Evolutionary conservation across 2,888 invertebrate genomes (phyloP), one percentile per base, ranked within the genome.

Genomic region (Hetaerina titia): DNA sequence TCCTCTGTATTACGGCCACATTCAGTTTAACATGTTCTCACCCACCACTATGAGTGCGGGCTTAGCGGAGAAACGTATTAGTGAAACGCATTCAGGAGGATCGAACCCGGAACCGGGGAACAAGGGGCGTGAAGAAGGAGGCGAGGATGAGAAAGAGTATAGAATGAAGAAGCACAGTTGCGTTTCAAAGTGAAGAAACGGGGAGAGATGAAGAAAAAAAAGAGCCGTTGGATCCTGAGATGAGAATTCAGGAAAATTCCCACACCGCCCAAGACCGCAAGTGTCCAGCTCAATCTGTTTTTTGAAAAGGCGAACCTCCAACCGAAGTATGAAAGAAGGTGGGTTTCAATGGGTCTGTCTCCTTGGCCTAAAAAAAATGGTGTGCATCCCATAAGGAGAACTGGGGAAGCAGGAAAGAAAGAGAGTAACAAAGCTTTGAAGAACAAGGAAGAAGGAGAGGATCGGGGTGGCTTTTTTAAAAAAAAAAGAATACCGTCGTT

Each of bases 261-360:
- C 92, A 92, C 92, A 60, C 25, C 63, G 56, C 13, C 92, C 63
- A 56, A 92, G 92, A 92, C 92, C 69, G 45, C 92, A 92, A 92
- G 69, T 69, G 89, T 92, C 69, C 92, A 92, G 69, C 69, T 64
- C 58, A 92, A 92, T 92, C 45, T 74, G 63, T 92, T 92, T 92
- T 69, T 69, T 56, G 63, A 60, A 63, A 90, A 22, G n/a, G 45
- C 56, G 92, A 69, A 56, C 90, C 60, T 69, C 69, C 69, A n/a
- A 69, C n/a, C 69, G 69, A n/a, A 69, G 69, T 17, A 90, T 64
- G 92, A 92, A 92, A 92, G 92, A 60, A 92, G 92, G 22, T 25
- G 64, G n/a, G 45, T 92, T 64, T 64, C 56, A 56, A 69, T 92
- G 45, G 64, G 17, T 17, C 56, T 22, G 92, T 57, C 19, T 89